Evolutionary conservation across 2,797 vertebrate species (phyloP).

Genomic region (Menidia menidia): DNA sequence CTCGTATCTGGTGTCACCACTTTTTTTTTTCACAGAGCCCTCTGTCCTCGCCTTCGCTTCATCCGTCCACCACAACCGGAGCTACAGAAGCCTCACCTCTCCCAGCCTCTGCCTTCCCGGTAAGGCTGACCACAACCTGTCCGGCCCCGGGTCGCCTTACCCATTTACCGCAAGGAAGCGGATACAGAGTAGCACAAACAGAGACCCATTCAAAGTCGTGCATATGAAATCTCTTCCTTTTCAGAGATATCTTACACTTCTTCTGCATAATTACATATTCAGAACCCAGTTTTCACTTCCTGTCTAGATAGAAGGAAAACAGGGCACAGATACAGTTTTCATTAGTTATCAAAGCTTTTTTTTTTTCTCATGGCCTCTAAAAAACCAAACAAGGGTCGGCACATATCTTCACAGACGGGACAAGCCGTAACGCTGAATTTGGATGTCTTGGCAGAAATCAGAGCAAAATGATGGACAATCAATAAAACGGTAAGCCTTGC

Average conservation of each 20-base stretch:
- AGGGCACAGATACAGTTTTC: constrained; percentile 49
- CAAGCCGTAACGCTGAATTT: background rate
- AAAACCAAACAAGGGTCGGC: constrained; percentile 15
- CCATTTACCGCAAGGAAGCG: constrained; percentile 65
- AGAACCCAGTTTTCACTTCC: constrained; percentile 57
- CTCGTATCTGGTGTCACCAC: constrained; percentile 33
- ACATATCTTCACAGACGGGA: background rate
- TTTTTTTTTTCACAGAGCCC: constrained; percentile 42
- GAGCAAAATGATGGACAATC: background rate
- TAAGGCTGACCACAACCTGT: constrained; percentile 61
- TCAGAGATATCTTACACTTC: constrained; percentile 71
- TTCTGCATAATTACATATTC: constrained; percentile 80
- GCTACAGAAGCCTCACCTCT: constrained; percentile 36
- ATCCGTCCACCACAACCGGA: constrained; percentile 32
- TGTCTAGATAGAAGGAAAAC: constrained; percentile 56
- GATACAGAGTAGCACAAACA: constrained; percentile 57
- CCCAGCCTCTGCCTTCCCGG: constrained; percentile 47
- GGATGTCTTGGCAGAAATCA: constrained; percentile 7
- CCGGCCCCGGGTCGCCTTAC: constrained; percentile 62
- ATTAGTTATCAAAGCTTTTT: constrained; percentile 44
- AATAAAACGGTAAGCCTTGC: background rate
- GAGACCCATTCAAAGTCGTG: constrained; percentile 70
- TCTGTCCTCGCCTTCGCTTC: constrained; percentile 51
- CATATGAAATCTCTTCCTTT: constrained; percentile 75
- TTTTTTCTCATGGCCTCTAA: constrained; percentile 37